phyloP scores from a whole-genome alignment of 2,888 invertebrate species.

The Troides oblongomaculatus region DNA sequence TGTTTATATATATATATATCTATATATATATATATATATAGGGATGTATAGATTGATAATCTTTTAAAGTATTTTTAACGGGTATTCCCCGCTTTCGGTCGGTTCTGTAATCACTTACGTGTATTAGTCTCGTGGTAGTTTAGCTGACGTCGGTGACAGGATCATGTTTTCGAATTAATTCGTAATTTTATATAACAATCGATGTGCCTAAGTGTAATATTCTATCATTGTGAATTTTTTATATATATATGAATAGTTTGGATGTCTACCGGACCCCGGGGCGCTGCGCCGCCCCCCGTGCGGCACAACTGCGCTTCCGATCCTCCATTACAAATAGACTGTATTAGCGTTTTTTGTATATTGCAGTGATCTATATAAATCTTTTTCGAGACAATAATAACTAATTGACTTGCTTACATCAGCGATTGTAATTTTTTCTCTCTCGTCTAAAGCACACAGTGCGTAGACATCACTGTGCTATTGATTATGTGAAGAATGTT shows the following conservation, averaged over 20 bases:
- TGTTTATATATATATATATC: conserved; percentile 30
- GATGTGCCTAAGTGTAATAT: conserved; percentile 81
- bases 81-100: conserved; percentile 48
- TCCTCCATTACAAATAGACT: conserved; percentile 30
- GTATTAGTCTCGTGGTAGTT: conserved; percentile 68
- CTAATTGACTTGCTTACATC: conserved; percentile 33
- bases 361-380: conserved; percentile 43
- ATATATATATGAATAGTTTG: conserved; percentile 52
- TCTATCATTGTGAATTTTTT: conserved; percentile 68
- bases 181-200: conserved; percentile 80
- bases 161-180: conserved; percentile 74
- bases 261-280: conserved; percentile 54
- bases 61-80: conserved; percentile 42
- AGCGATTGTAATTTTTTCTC: conserved; percentile 35
- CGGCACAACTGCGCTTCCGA: conserved; percentile 33
- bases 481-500: conserved; percentile 6
- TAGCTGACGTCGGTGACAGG: conserved; percentile 62
- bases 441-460: conserved; percentile 14
- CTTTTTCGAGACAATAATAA: conserved; percentile 61
- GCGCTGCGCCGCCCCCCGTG: conserved; percentile 38
- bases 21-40: too few species aligned
- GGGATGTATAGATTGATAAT: conserved; percentile 22
- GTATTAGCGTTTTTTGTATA: conserved; percentile 43
- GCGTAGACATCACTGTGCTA: conserved; percentile 19
- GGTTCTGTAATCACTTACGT: conserved; percentile 53